These are phyloP conservation scores for Rhizoglyphus robini DNA, from an alignment of 1,140 invertebrate genomes.

Conservation along the genomic window DNA sequence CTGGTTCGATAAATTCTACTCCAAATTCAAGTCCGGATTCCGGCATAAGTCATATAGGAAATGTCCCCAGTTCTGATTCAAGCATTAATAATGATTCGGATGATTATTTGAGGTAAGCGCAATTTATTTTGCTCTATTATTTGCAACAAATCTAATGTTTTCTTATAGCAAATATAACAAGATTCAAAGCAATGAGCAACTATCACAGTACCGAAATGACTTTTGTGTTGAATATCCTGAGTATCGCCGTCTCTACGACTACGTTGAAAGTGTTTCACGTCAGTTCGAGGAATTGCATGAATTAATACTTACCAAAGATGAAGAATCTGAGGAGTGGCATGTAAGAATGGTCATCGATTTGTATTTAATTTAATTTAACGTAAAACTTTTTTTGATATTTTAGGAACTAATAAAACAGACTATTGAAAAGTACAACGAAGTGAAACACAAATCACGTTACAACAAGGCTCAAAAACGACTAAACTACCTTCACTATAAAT, in stretches of 20 bases:
- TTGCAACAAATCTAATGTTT: not conserved
- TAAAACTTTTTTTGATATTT: slow-evolving; percentile 24
- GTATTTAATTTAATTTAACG: not conserved
- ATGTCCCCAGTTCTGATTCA: slow-evolving; percentile 8
- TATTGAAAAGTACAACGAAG: slow-evolving; percentile 59
- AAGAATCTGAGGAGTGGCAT: slow-evolving; percentile 40
- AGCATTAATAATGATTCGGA: slow-evolving; percentile 12
- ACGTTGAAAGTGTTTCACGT: slow-evolving; percentile 57
- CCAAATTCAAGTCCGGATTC: slow-evolving; percentile 21
- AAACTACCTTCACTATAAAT: slow-evolving; percentile 70
- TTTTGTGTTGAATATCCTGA: slow-evolving; percentile 71
- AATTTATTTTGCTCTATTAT: not conserved
- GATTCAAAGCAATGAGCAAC: slow-evolving; percentile 57
- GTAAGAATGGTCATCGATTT: slow-evolving; percentile 30
- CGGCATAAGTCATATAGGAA: slow-evolving; percentile 21
- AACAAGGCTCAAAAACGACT: slow-evolving; percentile 56
- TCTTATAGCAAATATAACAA: slow-evolving; percentile 56
- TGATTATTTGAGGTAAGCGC: not conserved
- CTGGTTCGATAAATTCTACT: slow-evolving; percentile 19
- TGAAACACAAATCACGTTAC: slow-evolving; percentile 55
- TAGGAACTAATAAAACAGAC: slow-evolving; percentile 60
- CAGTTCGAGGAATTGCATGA: slow-evolving; percentile 58
- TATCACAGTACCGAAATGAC: slow-evolving; percentile 68
- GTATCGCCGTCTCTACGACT: slow-evolving; percentile 56
- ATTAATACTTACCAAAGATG: slow-evolving; percentile 41